A percentile compares a stretch with the other conserved stretches of the same genome.
phyloP scores from a whole-genome alignment of 2,113 vertebrate genomes.

The Malurus alboscapulatus region DNA sequence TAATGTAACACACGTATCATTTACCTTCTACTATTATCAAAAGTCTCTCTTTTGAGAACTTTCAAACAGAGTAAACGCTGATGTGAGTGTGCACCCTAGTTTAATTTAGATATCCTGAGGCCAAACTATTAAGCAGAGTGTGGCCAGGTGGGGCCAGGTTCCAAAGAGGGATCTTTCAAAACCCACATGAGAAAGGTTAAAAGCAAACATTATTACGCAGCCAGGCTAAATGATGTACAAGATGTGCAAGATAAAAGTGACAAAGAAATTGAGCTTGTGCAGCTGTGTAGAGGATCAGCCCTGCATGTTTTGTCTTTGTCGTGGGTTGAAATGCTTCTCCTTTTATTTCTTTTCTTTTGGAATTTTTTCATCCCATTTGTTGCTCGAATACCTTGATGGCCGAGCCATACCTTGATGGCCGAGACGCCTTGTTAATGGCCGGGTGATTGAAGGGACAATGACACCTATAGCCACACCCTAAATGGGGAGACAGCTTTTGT shows the following conservation, averaged over 20 bases:
- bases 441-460: too few relatives aligned
- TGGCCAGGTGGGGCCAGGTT: not conserved
- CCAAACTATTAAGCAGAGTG: not conserved
- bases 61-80: not conserved
- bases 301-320: not conserved
- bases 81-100: not conserved
- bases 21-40: not conserved
- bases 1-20: not conserved
- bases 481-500: too few relatives aligned
- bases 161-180: not conserved
- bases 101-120: not conserved
- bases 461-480: too few relatives aligned
- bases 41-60: not conserved
- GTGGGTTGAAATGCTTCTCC: too few relatives aligned
- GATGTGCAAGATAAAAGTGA: not conserved
- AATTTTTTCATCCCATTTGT: too few relatives aligned
- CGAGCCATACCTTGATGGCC: too few relatives aligned
- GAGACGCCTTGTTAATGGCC: too few relatives aligned
- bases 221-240: not conserved
- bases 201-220: not conserved
- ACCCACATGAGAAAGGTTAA: not conserved
- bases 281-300: not conserved
- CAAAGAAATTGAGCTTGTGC: not conserved
- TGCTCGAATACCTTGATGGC: too few relatives aligned
- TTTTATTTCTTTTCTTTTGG: too few relatives aligned